phyloP scores from a whole-genome alignment of 1,140 invertebrate genomes.

The Reticulitermes speratus region DNA sequence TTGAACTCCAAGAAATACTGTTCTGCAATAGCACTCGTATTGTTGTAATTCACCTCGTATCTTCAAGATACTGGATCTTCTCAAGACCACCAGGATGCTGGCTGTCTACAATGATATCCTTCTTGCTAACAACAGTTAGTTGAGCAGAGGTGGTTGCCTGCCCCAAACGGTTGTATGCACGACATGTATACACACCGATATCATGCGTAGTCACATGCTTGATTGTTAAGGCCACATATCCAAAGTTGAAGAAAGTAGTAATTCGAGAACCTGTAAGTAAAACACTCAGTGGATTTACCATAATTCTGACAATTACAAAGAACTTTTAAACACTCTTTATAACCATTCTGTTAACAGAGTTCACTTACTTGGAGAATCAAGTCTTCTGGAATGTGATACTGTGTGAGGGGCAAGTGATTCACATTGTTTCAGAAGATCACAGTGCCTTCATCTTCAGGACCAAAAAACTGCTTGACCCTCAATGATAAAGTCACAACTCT shows the following conservation, averaged over 20 bases:
- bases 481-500: no score
- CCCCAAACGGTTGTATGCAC: slow-evolving; percentile 83
- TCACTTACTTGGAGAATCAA: no score
- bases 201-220: slow-evolving; percentile 89
- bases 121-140: slow-evolving; percentile 80
- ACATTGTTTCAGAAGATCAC: no score
- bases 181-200: slow-evolving; percentile 87
- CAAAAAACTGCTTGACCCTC: no score
- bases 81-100: slow-evolving; percentile 84
- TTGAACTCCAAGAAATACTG: background rate
- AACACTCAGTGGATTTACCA: background rate
- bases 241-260: slow-evolving; percentile 94
- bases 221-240: slow-evolving; percentile 94
- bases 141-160: slow-evolving; percentile 86
- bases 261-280: slow-evolving; percentile 71
- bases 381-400: no score
- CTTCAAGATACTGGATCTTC: slow-evolving; percentile 87
- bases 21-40: background rate
- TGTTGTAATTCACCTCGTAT: slow-evolving; percentile 57
- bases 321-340: no score
- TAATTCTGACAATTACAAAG: no score
- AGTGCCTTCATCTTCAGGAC: no score
- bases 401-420: no score
- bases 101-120: slow-evolving; percentile 81
- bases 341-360: no score